These are phyloP conservation scores for Paraplagusia blochii DNA, from an alignment of 2,113 vertebrate species.

Conservation along the genomic window DNA sequence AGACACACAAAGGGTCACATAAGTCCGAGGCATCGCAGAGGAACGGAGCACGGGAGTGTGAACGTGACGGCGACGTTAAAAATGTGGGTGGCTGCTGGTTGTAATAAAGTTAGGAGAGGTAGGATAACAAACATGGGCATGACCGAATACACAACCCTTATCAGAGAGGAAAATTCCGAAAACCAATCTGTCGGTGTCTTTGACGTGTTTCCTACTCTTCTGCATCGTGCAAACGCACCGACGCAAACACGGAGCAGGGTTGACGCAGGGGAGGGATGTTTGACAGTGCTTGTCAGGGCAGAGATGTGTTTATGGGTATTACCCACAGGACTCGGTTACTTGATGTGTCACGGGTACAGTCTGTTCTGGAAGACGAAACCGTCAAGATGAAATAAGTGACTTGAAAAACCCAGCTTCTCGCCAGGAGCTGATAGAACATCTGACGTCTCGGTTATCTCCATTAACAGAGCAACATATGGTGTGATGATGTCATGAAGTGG, in stretches of 20 bases:
- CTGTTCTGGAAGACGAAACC: no score
- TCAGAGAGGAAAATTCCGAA: constrained; percentile 31
- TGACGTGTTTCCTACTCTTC: constrained; percentile 5
- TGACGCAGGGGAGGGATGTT: background rate
- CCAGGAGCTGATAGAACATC: no score
- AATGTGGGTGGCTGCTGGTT: background rate
- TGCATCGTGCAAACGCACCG: background rate
- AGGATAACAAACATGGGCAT: constrained; percentile 9
- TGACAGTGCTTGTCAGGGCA: background rate
- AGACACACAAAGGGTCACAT: constrained; percentile 18
- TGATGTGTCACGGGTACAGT: no score
- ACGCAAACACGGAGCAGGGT: constrained; percentile 12
- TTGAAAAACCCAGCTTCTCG: no score
- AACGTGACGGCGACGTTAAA: background rate
- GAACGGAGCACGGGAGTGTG: background rate
- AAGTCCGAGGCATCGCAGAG: constrained; percentile 13
- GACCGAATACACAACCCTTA: constrained; percentile 11
- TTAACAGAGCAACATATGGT: no score
- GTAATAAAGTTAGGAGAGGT: background rate
- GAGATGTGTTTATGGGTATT: background rate
- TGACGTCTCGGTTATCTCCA: no score
- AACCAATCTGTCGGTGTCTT: constrained; percentile 6
- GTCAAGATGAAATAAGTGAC: no score
- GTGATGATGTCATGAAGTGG: no score
- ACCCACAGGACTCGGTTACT: no score